Evolutionary conservation across 1,140 invertebrate genomes (phyloP).

Genomic region (Dysdera silvatica): DNA sequence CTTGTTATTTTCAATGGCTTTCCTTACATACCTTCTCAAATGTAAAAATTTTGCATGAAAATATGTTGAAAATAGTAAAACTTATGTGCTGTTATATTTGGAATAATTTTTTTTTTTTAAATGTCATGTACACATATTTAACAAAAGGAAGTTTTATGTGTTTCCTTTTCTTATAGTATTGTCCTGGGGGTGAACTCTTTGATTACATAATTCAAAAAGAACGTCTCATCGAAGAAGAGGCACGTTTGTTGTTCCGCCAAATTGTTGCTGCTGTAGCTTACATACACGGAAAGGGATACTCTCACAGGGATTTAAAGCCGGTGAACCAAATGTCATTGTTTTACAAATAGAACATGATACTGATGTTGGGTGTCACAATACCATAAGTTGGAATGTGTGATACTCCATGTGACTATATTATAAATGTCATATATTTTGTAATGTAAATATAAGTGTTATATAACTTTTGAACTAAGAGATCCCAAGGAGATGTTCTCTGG

Average conservation of each 20-base stretch:
- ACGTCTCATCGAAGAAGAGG: constrained; percentile 60
- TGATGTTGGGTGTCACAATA: too few relatives aligned
- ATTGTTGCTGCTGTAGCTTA: constrained; percentile 70
- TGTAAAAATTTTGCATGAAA: neutral
- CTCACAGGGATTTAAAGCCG: constrained; percentile 74
- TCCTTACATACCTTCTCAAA: too few relatives aligned
- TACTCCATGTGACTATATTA: too few relatives aligned
- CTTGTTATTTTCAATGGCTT: too few relatives aligned
- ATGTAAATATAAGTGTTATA: too few relatives aligned
- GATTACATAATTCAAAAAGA: constrained; percentile 74
- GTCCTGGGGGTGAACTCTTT: constrained; percentile 72
- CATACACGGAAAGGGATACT: constrained; percentile 64
- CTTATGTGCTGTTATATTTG: neutral
- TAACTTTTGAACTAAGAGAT: too few relatives aligned
- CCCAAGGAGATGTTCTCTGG: too few relatives aligned
- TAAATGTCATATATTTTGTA: too few relatives aligned
- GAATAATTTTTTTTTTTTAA: constrained; percentile 4
- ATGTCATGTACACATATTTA: neutral
- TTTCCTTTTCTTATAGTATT: constrained; percentile 52
- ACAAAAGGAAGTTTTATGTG: neutral
- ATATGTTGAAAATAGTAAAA: neutral
- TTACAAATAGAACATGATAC: too few relatives aligned
- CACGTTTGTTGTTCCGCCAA: constrained; percentile 64
- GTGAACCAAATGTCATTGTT: constrained; percentile 52
- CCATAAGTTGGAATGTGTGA: too few relatives aligned